phyloP scores from a whole-genome alignment of 2,888 invertebrate genomes.

The Apocheima hispidaria region DNA sequence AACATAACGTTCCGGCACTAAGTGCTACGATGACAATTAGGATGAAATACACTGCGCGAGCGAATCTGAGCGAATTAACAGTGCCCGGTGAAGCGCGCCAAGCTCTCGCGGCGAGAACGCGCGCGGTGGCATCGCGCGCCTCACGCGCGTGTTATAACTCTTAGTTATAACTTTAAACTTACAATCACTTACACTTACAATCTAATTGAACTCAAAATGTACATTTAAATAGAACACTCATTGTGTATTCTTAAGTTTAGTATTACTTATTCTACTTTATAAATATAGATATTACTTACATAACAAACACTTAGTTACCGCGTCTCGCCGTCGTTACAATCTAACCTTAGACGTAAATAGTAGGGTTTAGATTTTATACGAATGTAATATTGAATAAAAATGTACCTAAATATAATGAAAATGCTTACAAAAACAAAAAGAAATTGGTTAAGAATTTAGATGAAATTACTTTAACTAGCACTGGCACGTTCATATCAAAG shows the following conservation, averaged over 20 bases:
- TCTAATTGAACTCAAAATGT: slow-evolving; percentile 80
- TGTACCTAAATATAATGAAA: slow-evolving; percentile 61
- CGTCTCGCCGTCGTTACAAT: slow-evolving; percentile 70
- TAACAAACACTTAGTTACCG: slow-evolving; percentile 74
- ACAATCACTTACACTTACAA: slow-evolving; percentile 66
- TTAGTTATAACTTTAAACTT: slow-evolving; percentile 46
- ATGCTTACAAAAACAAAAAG: slow-evolving; percentile 48
- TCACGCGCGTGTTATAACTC: slow-evolving; percentile 52
- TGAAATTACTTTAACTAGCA: slow-evolving; percentile 60
- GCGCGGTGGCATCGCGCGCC: slow-evolving; percentile 38
- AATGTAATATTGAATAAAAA: slow-evolving; percentile 59
- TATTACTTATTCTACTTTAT: slow-evolving; percentile 80
- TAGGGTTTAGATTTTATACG: slow-evolving; percentile 71
- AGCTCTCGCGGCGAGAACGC: slow-evolving; percentile 35
- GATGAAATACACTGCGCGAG: slow-evolving; percentile 56
- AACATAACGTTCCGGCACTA: slow-evolving; percentile 22
- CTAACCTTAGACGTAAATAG: slow-evolving; percentile 78
- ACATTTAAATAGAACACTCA: slow-evolving; percentile 81
- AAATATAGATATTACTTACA: slow-evolving; percentile 83
- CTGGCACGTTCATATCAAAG: slow-evolving; percentile 68
- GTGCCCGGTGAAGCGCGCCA: slow-evolving; percentile 55
- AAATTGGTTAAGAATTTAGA: slow-evolving; percentile 24
- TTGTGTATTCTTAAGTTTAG: slow-evolving; percentile 73
- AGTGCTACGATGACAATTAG: slow-evolving; percentile 31
- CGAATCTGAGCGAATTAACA: slow-evolving; percentile 80